phyloP scores from a whole-genome alignment of 35 echinoderm and acorn worm species.

The Apostichopus californicus region DNA sequence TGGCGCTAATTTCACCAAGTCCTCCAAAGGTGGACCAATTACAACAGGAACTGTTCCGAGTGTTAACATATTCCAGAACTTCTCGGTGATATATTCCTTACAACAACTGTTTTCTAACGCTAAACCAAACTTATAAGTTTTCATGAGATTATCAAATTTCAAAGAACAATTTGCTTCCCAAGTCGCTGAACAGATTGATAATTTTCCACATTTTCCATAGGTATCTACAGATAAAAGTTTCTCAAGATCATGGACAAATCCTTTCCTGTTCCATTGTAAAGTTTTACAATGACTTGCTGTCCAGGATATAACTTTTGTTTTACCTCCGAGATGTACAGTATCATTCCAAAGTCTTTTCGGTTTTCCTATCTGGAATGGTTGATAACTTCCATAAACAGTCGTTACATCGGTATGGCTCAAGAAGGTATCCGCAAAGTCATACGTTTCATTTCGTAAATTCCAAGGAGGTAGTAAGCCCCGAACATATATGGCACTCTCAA shows the following conservation, averaged over 20 bases:
- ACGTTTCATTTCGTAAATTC: neutral
- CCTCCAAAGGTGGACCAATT: constrained; percentile 19
- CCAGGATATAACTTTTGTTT: neutral
- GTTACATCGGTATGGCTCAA: neutral
- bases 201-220: constrained; percentile 31
- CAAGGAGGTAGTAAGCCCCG: constrained; percentile 18
- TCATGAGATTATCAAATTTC: constrained; percentile 32
- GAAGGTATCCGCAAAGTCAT: constrained; percentile 16
- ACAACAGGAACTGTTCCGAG: constrained; percentile 39
- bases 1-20: constrained; percentile 28
- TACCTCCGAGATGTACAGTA: neutral
- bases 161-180: neutral
- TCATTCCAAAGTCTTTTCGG: neutral
- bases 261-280: constrained; percentile 20
- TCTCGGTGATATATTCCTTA: constrained; percentile 75
- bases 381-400: constrained; percentile 10
- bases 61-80: constrained; percentile 58
- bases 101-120: constrained; percentile 72
- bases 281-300: constrained; percentile 40
- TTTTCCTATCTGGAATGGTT: constrained; percentile 28
- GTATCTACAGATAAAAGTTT: constrained; percentile 6
- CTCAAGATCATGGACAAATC: neutral
- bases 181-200: neutral
- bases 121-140: constrained; percentile 61
- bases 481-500: constrained; percentile 26